phyloP scores from a whole-genome alignment of 2,797 vertebrate genomes.

The Lithobates sylvaticus region DNA sequence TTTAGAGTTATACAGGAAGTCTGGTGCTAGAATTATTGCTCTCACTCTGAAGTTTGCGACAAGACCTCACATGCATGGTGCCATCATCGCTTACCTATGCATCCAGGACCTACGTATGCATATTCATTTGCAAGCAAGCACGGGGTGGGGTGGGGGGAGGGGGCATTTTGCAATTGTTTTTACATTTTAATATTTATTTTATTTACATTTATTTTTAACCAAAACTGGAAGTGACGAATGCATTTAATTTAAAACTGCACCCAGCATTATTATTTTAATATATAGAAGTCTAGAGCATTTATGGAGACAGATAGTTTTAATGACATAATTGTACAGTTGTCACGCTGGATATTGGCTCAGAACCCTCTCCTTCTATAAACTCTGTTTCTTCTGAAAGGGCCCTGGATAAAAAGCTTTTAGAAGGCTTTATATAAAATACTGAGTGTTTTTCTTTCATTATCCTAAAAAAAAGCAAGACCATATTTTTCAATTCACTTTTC shows the following conservation, averaged over 20 bases:
- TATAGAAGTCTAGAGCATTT: neutral
- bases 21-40: too few species aligned
- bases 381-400: neutral
- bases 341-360: neutral
- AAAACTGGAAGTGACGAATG: too few species aligned
- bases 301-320: neutral
- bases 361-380: neutral
- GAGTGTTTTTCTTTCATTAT: conserved; percentile 51
- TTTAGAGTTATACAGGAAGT: too few species aligned
- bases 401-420: conserved; percentile 21
- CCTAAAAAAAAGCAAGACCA: conserved; percentile 25
- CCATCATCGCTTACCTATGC: too few species aligned
- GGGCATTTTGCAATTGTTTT: too few species aligned
- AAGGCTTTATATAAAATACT: conserved; percentile 28
- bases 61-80: too few species aligned
- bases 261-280: neutral
- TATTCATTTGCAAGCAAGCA: too few species aligned
- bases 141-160: too few species aligned
- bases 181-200: too few species aligned
- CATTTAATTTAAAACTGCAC: neutral
- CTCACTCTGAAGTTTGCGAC: too few species aligned
- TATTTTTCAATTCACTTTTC: conserved; percentile 49
- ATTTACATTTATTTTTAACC: too few species aligned
- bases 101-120: too few species aligned
- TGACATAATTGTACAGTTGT: neutral